Evolutionary conservation across 2,113 vertebrate species (phyloP), one percentile per base, ranked within the genome.

Genomic region (Lethenteron camtschaticum): DNA sequence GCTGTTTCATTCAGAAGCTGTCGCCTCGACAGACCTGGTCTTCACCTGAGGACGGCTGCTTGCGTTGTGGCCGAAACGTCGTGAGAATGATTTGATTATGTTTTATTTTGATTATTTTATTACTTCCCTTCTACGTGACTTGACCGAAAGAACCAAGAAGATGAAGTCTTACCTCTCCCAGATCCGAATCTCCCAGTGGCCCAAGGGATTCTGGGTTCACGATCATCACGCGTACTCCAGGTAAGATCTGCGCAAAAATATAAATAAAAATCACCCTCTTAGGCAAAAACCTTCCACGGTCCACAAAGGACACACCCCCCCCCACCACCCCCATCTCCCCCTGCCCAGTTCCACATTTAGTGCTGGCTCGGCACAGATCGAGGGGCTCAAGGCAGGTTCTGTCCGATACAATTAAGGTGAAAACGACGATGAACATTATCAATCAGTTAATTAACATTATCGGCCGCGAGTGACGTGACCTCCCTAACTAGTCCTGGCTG

Each of bases 121-220:
- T 20, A 20, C 20, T 20, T 20, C 20, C 20, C 20, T 20, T 20
- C 20, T 20, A 20, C 20, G 20, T 20, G 20, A 20, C 20, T 20
- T 20, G 2, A 20, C 20, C 20, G 20, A 20, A 20, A 20, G 20
- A 20, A 20, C 20, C 20, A 20, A 20, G 20, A 20, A 20, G 20
- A 41, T 41, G 6, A 41, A 41, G 41, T 41, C 79, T 81, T 75
- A 90, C 91, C 85, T 96, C 91, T 73, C 91, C 91, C 71, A 96
- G 79, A 75, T 95, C 90, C 0, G 89, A 91, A 77, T 96, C 91
- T 78, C 91, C 91, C 18, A 96, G 78, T 11, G 91, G 91, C 58
- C 91, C 91, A 80, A 87, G 92, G 58, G 91, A 95, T 79, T 95
- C 89, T 0, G 90, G 86, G 79, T 96, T 91, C 10, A 89, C 89